These are phyloP conservation scores for Crypturellus tataupa DNA, from an alignment of 2,797 vertebrate species.

Conservation along the genomic window DNA sequence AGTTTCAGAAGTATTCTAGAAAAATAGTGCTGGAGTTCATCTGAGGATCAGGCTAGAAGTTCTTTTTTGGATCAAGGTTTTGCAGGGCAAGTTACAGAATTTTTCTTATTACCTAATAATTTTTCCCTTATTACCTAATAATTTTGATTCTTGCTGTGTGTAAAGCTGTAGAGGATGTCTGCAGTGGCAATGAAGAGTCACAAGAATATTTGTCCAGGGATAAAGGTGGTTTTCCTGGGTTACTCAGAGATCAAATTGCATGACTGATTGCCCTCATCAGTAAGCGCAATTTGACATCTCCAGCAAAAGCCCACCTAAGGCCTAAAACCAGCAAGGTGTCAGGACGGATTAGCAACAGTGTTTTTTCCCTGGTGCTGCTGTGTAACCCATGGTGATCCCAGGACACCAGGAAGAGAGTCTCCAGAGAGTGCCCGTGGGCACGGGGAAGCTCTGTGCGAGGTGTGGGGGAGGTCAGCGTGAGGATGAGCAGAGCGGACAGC, in stretches of 20 bases:
- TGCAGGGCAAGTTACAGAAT: neutral
- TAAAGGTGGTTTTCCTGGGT: neutral
- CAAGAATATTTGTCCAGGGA: neutral
- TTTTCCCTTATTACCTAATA: neutral
- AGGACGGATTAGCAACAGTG: rapidly evolving
- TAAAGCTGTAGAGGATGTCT: neutral
- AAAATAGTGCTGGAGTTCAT: neutral
- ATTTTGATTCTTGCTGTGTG: neutral
- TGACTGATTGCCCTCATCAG: neutral
- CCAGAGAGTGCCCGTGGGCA: neutral
- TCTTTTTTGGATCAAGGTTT: neutral
- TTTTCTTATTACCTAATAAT: neutral
- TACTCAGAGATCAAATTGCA: neutral
- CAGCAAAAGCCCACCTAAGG: neutral
- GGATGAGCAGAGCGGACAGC: neutral
- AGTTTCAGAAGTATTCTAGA: neutral
- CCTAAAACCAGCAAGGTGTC: neutral
- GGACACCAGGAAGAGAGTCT: rapidly evolving
- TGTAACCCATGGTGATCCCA: neutral
- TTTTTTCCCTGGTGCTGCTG: rapidly evolving
- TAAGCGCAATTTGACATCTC: neutral
- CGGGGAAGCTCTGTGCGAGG: neutral
- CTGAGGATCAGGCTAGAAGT: neutral
- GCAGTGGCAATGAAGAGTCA: neutral
- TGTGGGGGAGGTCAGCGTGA: neutral